Conservation (phyloP, 2,113 vertebrate genomes). For the Pristiophorus japonicus region DNA sequence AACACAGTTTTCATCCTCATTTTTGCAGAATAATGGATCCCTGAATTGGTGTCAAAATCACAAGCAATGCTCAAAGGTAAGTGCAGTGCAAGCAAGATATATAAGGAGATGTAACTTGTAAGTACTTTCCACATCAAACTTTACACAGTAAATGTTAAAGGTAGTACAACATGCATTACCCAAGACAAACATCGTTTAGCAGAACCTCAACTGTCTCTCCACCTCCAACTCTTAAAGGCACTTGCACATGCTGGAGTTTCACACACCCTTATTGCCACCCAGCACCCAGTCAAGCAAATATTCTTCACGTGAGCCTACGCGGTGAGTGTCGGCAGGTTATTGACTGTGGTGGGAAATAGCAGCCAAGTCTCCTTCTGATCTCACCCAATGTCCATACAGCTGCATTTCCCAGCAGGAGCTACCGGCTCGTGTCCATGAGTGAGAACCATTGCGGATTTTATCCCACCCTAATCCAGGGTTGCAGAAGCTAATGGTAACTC, state of each 20-base stretch:
- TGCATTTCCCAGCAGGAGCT: background rate
- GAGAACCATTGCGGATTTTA: background rate
- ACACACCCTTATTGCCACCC: background rate
- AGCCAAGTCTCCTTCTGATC: background rate
- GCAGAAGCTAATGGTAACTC: background rate
- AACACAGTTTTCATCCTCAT: constrained; percentile 37
- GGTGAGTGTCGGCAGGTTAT: background rate
- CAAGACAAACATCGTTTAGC: background rate
- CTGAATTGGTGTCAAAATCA: constrained; percentile 95
- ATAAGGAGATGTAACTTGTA: background rate
- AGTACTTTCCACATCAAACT: background rate
- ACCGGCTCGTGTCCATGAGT: background rate
- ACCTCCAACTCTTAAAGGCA: background rate
- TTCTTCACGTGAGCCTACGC: background rate
- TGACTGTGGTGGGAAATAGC: background rate
- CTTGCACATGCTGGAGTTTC: background rate
- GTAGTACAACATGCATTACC: background rate
- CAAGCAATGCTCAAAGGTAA: constrained; percentile 96
- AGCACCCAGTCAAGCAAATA: background rate
- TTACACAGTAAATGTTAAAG: background rate
- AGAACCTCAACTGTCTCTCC: background rate
- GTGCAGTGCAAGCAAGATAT: background rate
- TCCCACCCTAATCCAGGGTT: background rate
- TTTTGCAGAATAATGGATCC: constrained; percentile 83
- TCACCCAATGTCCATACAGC: background rate